Conservation (phyloP, 2,113 vertebrate species). For the Vidua macroura region DNA sequence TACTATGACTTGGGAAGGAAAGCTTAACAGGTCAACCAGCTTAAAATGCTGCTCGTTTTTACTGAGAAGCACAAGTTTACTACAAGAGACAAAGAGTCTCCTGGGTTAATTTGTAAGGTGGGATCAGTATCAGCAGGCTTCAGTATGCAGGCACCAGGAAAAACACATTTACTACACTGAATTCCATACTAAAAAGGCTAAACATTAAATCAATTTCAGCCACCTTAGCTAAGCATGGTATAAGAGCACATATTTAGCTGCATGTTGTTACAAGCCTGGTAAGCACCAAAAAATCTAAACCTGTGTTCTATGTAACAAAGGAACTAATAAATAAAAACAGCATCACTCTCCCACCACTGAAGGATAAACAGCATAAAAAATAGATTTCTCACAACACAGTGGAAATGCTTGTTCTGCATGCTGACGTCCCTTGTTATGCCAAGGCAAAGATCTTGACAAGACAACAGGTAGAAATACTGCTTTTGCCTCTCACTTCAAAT, state of each 20-base stretch:
- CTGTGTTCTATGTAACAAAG: not conserved
- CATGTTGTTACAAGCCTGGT: not conserved
- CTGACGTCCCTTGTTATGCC: not conserved
- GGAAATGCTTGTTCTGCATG: not conserved
- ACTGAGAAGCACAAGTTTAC: not conserved
- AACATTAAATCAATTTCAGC: not conserved
- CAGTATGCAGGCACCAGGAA: not conserved
- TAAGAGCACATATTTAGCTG: not conserved
- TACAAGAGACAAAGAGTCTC: not conserved
- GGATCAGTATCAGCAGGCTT: not conserved
- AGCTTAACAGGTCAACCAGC: not conserved
- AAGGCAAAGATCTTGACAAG: not conserved
- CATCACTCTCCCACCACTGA: not conserved
- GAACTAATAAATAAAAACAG: not conserved
- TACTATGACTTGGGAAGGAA: not conserved
- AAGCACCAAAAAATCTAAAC: not conserved
- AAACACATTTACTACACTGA: not conserved
- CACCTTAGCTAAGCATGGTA: not conserved
- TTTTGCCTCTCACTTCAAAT: not conserved
- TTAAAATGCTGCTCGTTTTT: not conserved
- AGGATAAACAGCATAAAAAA: not conserved
- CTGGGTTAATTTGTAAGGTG: not conserved
- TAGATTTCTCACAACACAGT: fast-evolving
- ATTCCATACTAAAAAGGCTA: not conserved
- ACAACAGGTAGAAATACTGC: not conserved